Percentiles rank a stretch among this genome's conserved stretches.
Evolutionary conservation across 2,113 vertebrate genomes (phyloP).

Genomic region (Dipodomys ordii): DNA sequence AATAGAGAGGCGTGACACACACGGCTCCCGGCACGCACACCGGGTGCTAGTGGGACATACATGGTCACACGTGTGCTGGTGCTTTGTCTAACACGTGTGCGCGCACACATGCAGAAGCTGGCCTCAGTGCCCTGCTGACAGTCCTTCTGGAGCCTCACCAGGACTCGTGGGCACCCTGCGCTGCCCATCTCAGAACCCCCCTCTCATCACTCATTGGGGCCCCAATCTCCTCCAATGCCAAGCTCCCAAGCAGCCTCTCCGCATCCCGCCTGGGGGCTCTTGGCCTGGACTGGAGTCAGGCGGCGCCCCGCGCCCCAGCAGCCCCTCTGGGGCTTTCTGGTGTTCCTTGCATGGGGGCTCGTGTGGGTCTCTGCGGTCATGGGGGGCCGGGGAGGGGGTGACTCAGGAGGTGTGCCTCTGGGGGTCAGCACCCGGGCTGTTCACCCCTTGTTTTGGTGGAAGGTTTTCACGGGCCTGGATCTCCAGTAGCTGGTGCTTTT

Average conservation of each 20-base stretch:
- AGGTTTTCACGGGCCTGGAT: background rate
- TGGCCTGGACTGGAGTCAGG: too few species aligned
- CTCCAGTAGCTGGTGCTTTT: background rate
- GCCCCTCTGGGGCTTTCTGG: too few species aligned
- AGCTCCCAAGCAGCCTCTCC: background rate
- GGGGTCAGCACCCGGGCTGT: too few species aligned
- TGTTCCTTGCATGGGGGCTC: too few species aligned
- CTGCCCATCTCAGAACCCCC: background rate
- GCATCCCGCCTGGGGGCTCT: too few species aligned
- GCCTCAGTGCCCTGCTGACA: background rate
- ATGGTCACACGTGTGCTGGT: background rate
- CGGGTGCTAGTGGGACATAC: background rate
- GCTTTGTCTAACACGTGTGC: background rate
- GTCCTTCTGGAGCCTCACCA: background rate
- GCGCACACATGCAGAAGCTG: too few species aligned
- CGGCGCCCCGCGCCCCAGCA: too few species aligned
- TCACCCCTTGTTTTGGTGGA: too few species aligned
- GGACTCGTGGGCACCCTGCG: too few species aligned
- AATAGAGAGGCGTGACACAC: background rate
- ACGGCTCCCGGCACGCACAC: background rate
- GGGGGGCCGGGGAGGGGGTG: too few species aligned
- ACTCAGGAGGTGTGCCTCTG: too few species aligned
- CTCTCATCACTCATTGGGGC: background rate
- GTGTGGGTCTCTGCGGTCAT: too few species aligned
- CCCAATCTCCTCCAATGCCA: background rate